Conservation (phyloP, 2,888 invertebrate genomes). For the Acleris cristana region DNA sequence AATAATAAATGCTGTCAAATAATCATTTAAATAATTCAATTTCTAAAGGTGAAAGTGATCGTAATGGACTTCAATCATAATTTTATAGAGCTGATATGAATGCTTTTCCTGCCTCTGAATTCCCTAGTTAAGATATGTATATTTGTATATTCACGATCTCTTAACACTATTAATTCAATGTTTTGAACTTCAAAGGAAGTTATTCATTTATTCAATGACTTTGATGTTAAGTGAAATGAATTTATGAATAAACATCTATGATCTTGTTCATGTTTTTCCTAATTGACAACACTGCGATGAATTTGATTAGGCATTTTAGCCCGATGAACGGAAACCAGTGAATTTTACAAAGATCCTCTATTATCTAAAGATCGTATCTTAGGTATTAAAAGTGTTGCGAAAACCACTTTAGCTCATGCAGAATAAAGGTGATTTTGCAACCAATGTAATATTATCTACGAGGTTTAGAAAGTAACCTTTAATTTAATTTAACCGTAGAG, state of each 20-base stretch:
- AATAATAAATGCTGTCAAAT: too few relatives aligned
- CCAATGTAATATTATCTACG: neutral
- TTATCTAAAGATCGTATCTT: neutral
- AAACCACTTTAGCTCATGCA: neutral
- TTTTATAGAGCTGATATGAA: too few relatives aligned
- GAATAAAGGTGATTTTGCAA: neutral
- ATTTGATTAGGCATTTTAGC: constrained; percentile 19
- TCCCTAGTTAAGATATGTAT: too few relatives aligned
- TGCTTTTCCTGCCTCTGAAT: too few relatives aligned
- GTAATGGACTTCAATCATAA: too few relatives aligned
- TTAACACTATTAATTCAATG: too few relatives aligned
- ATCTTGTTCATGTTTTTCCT: neutral
- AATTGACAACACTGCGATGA: constrained; percentile 11
- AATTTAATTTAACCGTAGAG: constrained; percentile 24
- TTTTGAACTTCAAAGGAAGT: too few relatives aligned
- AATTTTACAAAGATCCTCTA: constrained; percentile 6
- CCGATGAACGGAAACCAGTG: constrained; percentile 15
- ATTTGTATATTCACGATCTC: too few relatives aligned
- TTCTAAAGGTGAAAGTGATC: too few relatives aligned
- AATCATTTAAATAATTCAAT: too few relatives aligned
- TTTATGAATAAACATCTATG: neutral
- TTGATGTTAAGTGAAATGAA: neutral
- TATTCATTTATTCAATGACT: too few relatives aligned
- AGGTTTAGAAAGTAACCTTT: neutral
- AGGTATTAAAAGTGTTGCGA: neutral